Evolutionary conservation across 2,113 vertebrate species (phyloP), one percentile per base, ranked within the genome.

Genomic region (Heterochromis multidens): DNA sequence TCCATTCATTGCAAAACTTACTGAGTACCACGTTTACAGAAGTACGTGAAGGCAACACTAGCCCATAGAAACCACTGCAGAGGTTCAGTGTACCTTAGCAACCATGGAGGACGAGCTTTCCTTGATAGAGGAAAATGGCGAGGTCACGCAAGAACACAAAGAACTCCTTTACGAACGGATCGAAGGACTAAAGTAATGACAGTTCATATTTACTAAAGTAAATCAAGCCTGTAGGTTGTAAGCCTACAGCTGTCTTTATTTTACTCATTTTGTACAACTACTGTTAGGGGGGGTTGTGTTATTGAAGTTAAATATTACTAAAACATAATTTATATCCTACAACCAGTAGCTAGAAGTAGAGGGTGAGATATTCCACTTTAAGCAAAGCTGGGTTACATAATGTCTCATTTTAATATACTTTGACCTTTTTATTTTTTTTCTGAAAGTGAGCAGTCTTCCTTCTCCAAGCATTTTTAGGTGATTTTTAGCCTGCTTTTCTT

Each of bases 181-280:
- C 3, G 12, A 91, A 58, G 84, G 90, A 14, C 52, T 92, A 7
- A 87, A 52, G 94, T 94, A 92, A 92, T 57, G 9, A 17, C 29
- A 49, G 17, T 6, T 37, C 13, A 29, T 61, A 29, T 8, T 40
- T 12, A 43, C 9, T 31, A 40, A 43, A 14, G 6, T 21, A 72
- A 46, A 25, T 52, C 2, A 43, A 27, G 27, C 43, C 25, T 29
- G 0, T 49, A 43, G 9, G 40, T 25, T 72, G 40, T 19, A 29
- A 52, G 10, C 40, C 43, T 31, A 7, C 43, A 52, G 29, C 10
- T 21, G 43, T 11, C 25, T 49, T 29, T 3, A 25, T 4, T 52
- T 43, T 7, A 3, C 3, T 17, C 65, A 3, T 33, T 81, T 23
- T 21, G 14, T 60, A 40, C 65, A 25, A 40, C n/a, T n/a, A n/a